These are phyloP conservation scores for Calameuta idolon DNA, from an alignment of 2,888 invertebrate species.

Conservation along the genomic window DNA sequence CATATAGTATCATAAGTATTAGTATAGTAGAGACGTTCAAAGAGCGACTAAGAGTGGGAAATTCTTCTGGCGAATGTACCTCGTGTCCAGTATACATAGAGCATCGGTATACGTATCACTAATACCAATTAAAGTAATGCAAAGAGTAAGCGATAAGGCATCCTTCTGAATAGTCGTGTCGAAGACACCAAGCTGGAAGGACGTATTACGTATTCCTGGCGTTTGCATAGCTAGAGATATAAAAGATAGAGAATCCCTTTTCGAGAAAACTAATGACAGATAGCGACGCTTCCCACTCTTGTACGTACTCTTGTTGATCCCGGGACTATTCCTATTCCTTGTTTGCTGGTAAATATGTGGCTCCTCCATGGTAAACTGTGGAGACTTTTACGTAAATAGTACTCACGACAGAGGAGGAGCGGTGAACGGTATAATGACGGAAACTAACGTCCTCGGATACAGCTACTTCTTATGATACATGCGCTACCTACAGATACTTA, in stretches of 20 bases:
- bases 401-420: neutral
- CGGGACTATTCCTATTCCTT: neutral
- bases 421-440: neutral
- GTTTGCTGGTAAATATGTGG: neutral
- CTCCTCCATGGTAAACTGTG: neutral
- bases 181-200: neutral
- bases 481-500: neutral
- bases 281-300: neutral
- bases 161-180: neutral
- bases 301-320: neutral
- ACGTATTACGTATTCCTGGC: neutral
- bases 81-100: neutral
- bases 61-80: neutral
- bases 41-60: neutral
- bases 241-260: neutral
- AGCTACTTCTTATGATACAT: neutral
- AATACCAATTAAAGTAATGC: neutral
- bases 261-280: neutral
- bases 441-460: neutral
- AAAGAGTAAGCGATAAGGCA: neutral
- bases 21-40: neutral
- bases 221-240: neutral
- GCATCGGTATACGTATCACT: neutral
- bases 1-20: neutral
- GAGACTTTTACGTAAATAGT: neutral